Evolutionary conservation across 2,888 invertebrate species (phyloP), one percentile per base, ranked within the genome.

Genomic region (Chesias legatella): DNA sequence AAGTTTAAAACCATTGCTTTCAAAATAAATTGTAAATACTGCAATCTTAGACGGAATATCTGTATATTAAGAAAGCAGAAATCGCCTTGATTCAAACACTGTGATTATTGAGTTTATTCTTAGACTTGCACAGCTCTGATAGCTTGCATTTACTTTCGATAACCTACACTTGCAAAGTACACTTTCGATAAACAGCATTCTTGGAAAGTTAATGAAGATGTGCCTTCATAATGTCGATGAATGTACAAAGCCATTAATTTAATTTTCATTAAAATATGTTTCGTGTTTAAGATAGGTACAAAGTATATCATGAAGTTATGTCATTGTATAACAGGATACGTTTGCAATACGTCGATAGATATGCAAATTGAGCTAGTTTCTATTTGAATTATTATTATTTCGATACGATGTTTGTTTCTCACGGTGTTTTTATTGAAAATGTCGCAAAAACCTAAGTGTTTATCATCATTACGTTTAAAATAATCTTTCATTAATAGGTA

Each of bases 271-370:
- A 29, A 23, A 40, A n/a, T 28, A 24, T 22, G 28, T 28, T 11
- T 45, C 42, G 45, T 39, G 43, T 45, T 30, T 25, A 44, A 11
- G 22, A 41, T 33, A 44, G 37, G 24, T 7, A 26, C 10, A 26
- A 26, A 26, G 9, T n/a, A n/a, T n/a, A n/a, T n/a, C n/a, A n/a
- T n/a, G n/a, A n/a, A n/a, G 23, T 30, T 7, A 33, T 26, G 13
- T 26, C 17, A 22, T 49, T 51, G 33, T 31, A 37, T 51, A 53
- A 43, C 43, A 53, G 48, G 47, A 55, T 53, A 34, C 42, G 36
- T 45, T 47, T 37, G 40, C 41, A 44, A 48, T 50, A 43, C 33
- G 37, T 10, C 22, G 40, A 34, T 32, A 43, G 37, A 33, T 25
- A 50, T 51, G 33, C 26, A 42, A 41, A 44, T 47, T 36, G 24